A percentile compares a stretch with the other conserved stretches of the same genome.
These are phyloP conservation scores for Chiloscyllium plagiosum DNA, from an alignment of 2,113 vertebrate genomes.

Conservation along the genomic window DNA sequence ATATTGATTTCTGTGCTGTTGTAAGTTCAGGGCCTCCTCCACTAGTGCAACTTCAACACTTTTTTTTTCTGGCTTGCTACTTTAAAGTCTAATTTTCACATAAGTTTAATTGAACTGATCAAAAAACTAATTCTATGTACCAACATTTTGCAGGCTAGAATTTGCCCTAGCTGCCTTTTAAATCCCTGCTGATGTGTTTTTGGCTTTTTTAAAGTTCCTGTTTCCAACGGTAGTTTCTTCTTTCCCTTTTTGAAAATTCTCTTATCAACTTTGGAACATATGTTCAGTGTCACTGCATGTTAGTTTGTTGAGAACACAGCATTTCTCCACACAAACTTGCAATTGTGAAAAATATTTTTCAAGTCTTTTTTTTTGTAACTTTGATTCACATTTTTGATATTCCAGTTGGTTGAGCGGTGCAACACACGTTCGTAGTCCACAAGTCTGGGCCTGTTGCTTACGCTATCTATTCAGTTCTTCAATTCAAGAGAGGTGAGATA, in stretches of 20 bases:
- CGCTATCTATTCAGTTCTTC: slow-evolving; percentile 75
- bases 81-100: neutral
- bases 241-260: neutral
- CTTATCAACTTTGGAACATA: neutral
- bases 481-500: slow-evolving; percentile 76
- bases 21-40: neutral
- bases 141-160: neutral
- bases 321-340: neutral
- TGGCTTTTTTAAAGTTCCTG: neutral
- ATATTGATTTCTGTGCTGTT: neutral
- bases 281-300: neutral
- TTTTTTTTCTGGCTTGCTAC: neutral
- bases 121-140: too few species aligned
- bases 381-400: slow-evolving; percentile 24
- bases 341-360: neutral
- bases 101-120: neutral
- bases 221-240: neutral
- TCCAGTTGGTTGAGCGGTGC: slow-evolving; percentile 86
- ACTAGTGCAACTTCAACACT: neutral
- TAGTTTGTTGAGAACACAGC: neutral
- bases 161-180: neutral
- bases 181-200: neutral
- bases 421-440: slow-evolving; percentile 72
- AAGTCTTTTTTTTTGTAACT: slow-evolving; percentile 9
- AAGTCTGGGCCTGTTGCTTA: slow-evolving; percentile 80